Evolutionary conservation across 2,113 vertebrate genomes (phyloP), one percentile per base, ranked within the genome.

Genomic region (Menidia beryllina): DNA sequence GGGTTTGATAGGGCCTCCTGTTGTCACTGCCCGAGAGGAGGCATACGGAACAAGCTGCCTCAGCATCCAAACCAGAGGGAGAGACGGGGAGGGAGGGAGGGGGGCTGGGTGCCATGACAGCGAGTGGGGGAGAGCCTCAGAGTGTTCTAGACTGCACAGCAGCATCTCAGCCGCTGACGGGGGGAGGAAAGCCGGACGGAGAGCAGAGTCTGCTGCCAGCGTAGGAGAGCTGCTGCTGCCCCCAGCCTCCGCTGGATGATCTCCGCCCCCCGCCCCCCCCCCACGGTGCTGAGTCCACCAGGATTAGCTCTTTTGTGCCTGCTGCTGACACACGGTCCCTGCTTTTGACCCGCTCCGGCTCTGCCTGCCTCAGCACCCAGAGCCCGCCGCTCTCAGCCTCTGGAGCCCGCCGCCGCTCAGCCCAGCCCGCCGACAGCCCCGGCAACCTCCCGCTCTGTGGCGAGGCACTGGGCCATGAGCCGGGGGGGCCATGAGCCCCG

Each of bases 401-500:
- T n/a, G n/a, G n/a, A n/a, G n/a, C n/a, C n/a, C n/a, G n/a, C n/a
- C n/a, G n/a, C n/a, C n/a, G n/a, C n/a, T n/a, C n/a, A n/a, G n/a
- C n/a, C n/a, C n/a, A n/a, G n/a, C n/a, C n/a, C n/a, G n/a, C n/a
- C n/a, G n/a, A n/a, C n/a, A n/a, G n/a, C n/a, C n/a, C n/a, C n/a
- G n/a, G n/a, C 30, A 25, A 54, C 56, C 59, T 55, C 25, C 41
- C 26, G 20, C 38, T 62, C 58, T 52, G 5, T 21, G 9, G 92
- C 77, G 89, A 90, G 91, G 92, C 84, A 74, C 86, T 91, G 91
- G 95, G 95, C 93, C 94, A 94, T 95, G 94, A 94, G 94, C 90
- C 92, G 93, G 26, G 94, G 94, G 94, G 94, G 95, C 94, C 97
- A 99, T 99, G 98, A 98, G 93, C 95, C 97, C 97, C 81, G 95